Percentiles rank a stretch among this genome's conserved stretches.
phyloP scores from a whole-genome alignment of 2,113 vertebrate species.

The Camelus dromedarius region DNA sequence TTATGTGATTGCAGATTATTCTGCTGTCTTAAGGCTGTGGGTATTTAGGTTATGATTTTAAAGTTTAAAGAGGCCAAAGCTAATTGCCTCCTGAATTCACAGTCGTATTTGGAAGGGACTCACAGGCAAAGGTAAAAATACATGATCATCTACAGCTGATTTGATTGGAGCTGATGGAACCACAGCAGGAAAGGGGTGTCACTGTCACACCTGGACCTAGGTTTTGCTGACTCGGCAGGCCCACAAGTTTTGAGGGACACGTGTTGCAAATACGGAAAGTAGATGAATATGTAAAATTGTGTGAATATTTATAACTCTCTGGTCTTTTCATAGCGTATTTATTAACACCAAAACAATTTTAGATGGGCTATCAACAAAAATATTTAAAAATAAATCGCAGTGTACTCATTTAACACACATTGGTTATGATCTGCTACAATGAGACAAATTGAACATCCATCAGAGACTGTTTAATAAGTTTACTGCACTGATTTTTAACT shows the following conservation, averaged over 20 bases:
- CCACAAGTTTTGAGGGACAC: not conserved
- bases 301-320: slow-evolving; percentile 20
- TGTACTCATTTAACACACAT: not conserved
- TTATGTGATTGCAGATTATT: not conserved
- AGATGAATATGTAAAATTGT: not conserved
- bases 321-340: slow-evolving; percentile 11
- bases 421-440: not conserved
- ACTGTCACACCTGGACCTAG: fast-evolving
- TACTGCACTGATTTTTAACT: not conserved
- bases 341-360: slow-evolving; percentile 30
- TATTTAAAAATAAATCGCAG: not conserved
- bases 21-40: not conserved
- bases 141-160: not conserved
- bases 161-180: not conserved
- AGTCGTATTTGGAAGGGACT: not conserved
- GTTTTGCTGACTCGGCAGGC: not conserved
- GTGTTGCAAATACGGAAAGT: not conserved
- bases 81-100: not conserved
- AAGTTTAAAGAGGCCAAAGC: not conserved
- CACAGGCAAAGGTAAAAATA: too few relatives aligned
- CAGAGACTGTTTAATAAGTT: not conserved
- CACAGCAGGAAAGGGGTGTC: not conserved
- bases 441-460: not conserved
- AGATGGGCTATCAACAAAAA: not conserved
- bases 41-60: not conserved